Percentiles rank a stretch among this genome's conserved stretches.
phyloP scores from a whole-genome alignment of 2,888 invertebrate genomes.

The Epiblema foenella region DNA sequence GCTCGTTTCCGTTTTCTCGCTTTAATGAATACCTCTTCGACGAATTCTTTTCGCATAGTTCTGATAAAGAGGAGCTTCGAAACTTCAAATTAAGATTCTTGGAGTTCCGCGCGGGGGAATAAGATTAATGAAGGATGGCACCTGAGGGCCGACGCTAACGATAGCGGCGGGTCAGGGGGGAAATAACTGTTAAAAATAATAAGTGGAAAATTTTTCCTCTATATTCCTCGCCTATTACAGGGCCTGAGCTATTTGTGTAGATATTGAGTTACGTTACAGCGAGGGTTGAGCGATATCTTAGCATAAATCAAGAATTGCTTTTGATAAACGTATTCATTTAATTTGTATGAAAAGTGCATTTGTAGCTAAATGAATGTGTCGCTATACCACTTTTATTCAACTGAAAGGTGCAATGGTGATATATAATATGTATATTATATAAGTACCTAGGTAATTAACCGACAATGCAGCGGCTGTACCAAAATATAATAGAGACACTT shows the following conservation, averaged over 20 bases:
- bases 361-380: neutral
- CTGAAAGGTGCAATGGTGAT: neutral
- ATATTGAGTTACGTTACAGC: conserved; percentile 6
- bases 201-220: conserved; percentile 58
- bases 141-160: conserved; percentile 71
- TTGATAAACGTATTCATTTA: neutral
- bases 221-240: conserved; percentile 24
- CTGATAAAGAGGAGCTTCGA: conserved; percentile 80
- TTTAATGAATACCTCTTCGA: conserved; percentile 76
- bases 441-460: neutral
- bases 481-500: conserved; percentile 34
- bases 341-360: neutral
- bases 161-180: conserved; percentile 65
- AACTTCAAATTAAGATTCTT: conserved; percentile 85
- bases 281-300: conserved; percentile 12
- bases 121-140: conserved; percentile 83
- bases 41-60: conserved; percentile 83
- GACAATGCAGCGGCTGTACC: conserved; percentile 11
- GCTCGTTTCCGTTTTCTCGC: conserved; percentile 63
- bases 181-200: conserved; percentile 73
- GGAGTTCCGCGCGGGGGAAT: conserved; percentile 76
- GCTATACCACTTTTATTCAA: neutral
- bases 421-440: neutral
- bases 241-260: conserved; percentile 14
- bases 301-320: neutral